A percentile compares a stretch with the other conserved stretches of the same genome.
Evolutionary conservation across 2,113 vertebrate species (phyloP).

Genomic region (Megalops atlanticus): DNA sequence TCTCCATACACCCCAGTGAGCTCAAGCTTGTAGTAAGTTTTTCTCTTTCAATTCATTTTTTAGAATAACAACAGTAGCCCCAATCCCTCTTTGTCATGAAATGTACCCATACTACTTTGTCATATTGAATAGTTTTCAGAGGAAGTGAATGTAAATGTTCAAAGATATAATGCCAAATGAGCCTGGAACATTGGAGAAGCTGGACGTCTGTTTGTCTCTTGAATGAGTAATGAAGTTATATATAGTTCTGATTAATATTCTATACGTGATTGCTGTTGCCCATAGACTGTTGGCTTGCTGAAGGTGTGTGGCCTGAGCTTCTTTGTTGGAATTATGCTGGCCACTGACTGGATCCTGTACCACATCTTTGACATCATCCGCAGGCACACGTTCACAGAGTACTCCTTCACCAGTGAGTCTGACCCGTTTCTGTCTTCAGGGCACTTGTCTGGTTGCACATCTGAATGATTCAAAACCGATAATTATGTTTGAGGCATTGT

Average conservation of each 20-base stretch:
- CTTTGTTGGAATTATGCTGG: constrained; percentile 65
- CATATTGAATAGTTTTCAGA: neutral
- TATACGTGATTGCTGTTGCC: neutral
- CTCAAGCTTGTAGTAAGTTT: constrained; percentile 61
- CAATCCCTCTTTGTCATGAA: neutral
- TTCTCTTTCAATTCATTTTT: neutral
- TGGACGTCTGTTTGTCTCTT: no score
- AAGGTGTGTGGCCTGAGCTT: constrained; percentile 65
- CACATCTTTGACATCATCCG: constrained; percentile 74
- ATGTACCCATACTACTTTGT: neutral
- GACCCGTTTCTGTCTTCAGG: neutral
- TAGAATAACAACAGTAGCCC: neutral
- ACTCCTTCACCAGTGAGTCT: constrained; percentile 77
- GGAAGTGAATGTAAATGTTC: neutral
- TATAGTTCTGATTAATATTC: no score
- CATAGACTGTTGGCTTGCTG: constrained; percentile 66
- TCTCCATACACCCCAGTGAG: constrained; percentile 60
- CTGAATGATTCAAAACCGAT: neutral
- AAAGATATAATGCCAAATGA: neutral
- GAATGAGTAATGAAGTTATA: no score
- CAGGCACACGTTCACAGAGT: constrained; percentile 74
- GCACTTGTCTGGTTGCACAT: neutral
- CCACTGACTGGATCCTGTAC: constrained; percentile 72
- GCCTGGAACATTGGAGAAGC: no score
- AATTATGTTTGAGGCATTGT: neutral